Percentiles rank a stretch among this genome's conserved stretches.
phyloP scores from a whole-genome alignment of 2,888 invertebrate species.

The Palloptera scutellata region DNA sequence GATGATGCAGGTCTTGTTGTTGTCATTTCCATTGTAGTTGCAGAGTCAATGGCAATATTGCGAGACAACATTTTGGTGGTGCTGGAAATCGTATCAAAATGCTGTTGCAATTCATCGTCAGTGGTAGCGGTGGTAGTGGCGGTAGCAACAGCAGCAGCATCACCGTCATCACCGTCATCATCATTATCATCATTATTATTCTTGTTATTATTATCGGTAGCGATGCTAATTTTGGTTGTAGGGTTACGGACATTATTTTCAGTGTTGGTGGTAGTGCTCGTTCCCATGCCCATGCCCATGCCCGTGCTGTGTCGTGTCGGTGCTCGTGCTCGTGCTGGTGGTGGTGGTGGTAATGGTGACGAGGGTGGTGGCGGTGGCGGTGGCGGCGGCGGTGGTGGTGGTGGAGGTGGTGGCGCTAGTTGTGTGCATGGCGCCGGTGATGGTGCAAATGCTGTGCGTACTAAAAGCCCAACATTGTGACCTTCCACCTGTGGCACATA shows the following conservation, averaged over 20 bases:
- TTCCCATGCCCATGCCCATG: conserved; percentile 12
- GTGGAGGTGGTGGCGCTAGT: conserved; percentile 36
- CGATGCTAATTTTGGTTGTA: conserved; percentile 29
- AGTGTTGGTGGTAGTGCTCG: conserved; percentile 26
- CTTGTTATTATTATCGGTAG: conserved; percentile 17
- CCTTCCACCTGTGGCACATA: conserved; percentile 57
- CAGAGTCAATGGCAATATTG: conserved; percentile 4
- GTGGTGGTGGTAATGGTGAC: conserved; percentile 30
- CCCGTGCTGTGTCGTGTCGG: conserved; percentile 21
- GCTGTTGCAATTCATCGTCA: conserved; percentile 16
- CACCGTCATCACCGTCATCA: conserved; percentile 17
- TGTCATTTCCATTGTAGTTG: not conserved
- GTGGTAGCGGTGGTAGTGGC: not conserved
- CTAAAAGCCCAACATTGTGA: conserved; percentile 55
- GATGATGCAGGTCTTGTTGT: not conserved
- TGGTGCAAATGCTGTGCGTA: conserved; percentile 38
- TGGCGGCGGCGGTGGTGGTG: conserved; percentile 1
- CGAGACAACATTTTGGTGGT: not conserved
- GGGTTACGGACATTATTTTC: conserved; percentile 26
- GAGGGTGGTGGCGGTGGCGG: conserved; percentile 1
- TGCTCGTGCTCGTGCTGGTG: conserved; percentile 17
- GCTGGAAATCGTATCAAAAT: conserved; percentile 13
- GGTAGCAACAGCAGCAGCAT: not conserved
- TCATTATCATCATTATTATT: conserved; percentile 20
- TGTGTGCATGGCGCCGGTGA: conserved; percentile 42